Evolutionary conservation across 2,797 vertebrate species (phyloP), one percentile per base, ranked within the genome.

Genomic region (Oreochromis grahami): DNA sequence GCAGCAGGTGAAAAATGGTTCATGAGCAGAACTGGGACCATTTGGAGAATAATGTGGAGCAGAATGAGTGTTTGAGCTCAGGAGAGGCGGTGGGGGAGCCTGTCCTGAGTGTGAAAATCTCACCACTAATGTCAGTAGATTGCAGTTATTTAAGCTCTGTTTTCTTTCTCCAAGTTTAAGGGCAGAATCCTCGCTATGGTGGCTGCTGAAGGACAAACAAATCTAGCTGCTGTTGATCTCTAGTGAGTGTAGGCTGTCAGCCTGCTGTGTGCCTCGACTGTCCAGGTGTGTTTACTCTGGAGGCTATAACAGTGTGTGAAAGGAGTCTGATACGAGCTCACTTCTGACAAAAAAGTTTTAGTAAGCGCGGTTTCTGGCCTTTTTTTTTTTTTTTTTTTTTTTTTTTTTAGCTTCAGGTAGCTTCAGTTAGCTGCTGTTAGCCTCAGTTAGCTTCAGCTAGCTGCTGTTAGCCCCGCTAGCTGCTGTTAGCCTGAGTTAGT

Each of bases 401-500:
- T 11, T 19, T 60, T n/a, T n/a, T n/a, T n/a, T n/a, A 60, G 29
- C 56, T 15, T 19, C 8, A 11, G 15, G 1, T 10, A 10, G 26
- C 55, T 10, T 0, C 26, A 3, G 50, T 51, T n/a, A 51, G 8
- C 48, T 9, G 2, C 8, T 1, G 8, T 19, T 0, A 50, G 3
- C 48, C 3, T 2, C 19, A 19, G n/a, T n/a, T n/a, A n/a, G n/a
- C n/a, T n/a, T n/a, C n/a, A n/a, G n/a, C n/a, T n/a, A n/a, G n/a
- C n/a, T n/a, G n/a, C n/a, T n/a, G n/a, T n/a, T n/a, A n/a, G n/a
- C n/a, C n/a, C n/a, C n/a, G n/a, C n/a, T n/a, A n/a, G n/a, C n/a
- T n/a, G n/a, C n/a, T n/a, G n/a, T n/a, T n/a, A n/a, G n/a, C n/a
- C n/a, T n/a, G n/a, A n/a, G n/a, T n/a, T n/a, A n/a, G n/a, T n/a